These are phyloP conservation scores for Podarcis muralis DNA, from an alignment of 2,113 vertebrate species.

Conservation along the genomic window DNA sequence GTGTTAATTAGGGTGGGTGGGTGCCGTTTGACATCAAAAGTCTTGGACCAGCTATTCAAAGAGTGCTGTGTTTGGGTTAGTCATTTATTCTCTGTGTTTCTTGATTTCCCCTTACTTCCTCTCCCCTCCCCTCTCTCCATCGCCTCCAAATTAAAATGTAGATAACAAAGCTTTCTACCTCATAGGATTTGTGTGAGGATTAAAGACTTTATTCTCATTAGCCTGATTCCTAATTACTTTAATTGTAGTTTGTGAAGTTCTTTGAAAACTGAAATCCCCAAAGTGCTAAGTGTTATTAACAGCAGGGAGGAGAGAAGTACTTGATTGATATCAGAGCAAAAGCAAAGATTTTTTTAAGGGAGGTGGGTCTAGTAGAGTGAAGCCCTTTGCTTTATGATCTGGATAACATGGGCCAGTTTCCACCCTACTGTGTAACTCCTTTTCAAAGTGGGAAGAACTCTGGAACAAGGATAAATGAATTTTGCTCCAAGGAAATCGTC, in stretches of 20 bases:
- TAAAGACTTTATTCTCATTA: background rate
- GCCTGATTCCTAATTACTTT: background rate
- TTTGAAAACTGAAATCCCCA: background rate
- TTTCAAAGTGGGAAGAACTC: background rate
- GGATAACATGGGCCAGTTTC: background rate
- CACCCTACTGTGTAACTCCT: background rate
- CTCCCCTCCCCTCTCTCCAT: accelerated
- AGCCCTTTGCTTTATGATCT: background rate
- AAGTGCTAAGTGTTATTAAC: background rate
- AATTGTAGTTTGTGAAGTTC: background rate
- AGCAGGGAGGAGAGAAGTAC: background rate
- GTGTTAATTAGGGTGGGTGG: background rate
- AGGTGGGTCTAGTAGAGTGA: background rate
- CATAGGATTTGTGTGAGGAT: accelerated
- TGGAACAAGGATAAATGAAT: background rate
- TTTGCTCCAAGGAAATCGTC: background rate
- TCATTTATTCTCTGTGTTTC: background rate
- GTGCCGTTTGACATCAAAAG: background rate
- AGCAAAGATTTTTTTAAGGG: background rate
- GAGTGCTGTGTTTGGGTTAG: background rate
- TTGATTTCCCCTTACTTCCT: background rate
- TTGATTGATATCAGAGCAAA: background rate
- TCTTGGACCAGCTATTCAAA: background rate
- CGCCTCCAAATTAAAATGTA: background rate
- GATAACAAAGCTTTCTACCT: background rate